Evolutionary conservation across 2,888 invertebrate species (phyloP).

Genomic region (Crossocerus cetratus): DNA sequence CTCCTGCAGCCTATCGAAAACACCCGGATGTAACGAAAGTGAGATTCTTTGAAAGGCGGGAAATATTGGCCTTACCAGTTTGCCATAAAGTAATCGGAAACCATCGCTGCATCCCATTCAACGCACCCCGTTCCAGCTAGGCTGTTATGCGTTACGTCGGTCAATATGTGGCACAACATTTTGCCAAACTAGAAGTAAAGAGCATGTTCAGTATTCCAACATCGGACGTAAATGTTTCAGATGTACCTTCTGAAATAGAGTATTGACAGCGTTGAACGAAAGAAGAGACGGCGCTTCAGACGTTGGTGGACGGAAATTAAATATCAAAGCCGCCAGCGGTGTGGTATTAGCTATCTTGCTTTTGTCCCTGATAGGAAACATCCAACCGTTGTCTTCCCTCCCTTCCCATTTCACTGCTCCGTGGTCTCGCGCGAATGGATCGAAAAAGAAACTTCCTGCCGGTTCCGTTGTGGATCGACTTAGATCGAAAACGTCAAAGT

Average conservation of each 20-base stretch:
- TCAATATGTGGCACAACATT: conserved; percentile 90
- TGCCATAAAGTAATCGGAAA: conserved; percentile 89
- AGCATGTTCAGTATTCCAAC: not conserved
- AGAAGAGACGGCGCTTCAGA: conserved; percentile 84
- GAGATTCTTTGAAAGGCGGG: not conserved
- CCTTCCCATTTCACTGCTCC: conserved; percentile 79
- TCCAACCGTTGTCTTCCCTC: conserved; percentile 84
- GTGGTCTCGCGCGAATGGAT: conserved; percentile 85
- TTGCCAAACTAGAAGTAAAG: conserved; percentile 85
- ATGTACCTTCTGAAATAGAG: conserved; percentile 85
- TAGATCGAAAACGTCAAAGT: conserved; percentile 88
- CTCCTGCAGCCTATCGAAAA: conserved; percentile 80
- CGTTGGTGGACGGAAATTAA: conserved; percentile 86
- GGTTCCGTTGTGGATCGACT: conserved; percentile 79
- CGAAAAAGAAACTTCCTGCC: conserved; percentile 91
- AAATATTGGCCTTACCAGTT: conserved; percentile 79
- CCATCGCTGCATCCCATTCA: conserved; percentile 95
- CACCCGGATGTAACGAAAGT: not conserved
- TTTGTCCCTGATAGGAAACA: conserved; percentile 87
- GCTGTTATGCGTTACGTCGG: conserved; percentile 89
- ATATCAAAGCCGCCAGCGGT: conserved; percentile 89
- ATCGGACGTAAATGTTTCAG: not conserved
- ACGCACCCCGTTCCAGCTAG: conserved; percentile 91
- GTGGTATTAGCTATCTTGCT: conserved; percentile 82
- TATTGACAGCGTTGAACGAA: conserved; percentile 85